phyloP scores from a whole-genome alignment of 2,888 invertebrate genomes.

The Mythimna ferrago region DNA sequence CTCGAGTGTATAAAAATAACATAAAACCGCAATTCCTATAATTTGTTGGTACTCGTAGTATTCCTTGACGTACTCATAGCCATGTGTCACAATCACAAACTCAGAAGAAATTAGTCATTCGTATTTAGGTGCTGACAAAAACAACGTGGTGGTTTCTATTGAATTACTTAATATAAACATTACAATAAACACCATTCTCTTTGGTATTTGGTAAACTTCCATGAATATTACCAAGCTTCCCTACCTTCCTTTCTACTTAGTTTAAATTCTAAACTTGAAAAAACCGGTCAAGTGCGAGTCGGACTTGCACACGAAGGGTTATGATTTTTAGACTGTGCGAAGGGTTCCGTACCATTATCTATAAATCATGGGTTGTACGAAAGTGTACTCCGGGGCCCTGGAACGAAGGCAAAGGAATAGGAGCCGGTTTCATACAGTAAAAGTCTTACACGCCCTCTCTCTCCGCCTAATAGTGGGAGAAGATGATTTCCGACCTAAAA shows the following conservation, averaged over 20 bases:
- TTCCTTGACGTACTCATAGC: slow-evolving; percentile 61
- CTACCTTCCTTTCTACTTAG: too few species aligned
- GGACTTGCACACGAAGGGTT: too few species aligned
- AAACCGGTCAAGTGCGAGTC: too few species aligned
- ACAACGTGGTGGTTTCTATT: slow-evolving; percentile 53
- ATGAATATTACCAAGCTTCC: slow-evolving; percentile 5
- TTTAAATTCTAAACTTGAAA: neutral
- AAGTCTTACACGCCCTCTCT: too few species aligned
- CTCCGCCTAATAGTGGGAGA: too few species aligned
- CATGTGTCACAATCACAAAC: slow-evolving; percentile 70
- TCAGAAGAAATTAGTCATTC: slow-evolving; percentile 72
- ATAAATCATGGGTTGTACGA: too few species aligned
- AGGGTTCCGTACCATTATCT: too few species aligned
- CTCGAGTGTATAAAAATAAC: slow-evolving; percentile 26
- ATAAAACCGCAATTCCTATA: slow-evolving; percentile 30
- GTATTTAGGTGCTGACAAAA: slow-evolving; percentile 69
- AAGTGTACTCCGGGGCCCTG: too few species aligned
- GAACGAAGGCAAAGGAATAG: too few species aligned
- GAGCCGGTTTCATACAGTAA: too few species aligned
- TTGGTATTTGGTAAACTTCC: slow-evolving; percentile 37
- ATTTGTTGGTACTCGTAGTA: slow-evolving; percentile 31
- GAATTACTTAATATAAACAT: slow-evolving; percentile 55
- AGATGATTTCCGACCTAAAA: too few species aligned
- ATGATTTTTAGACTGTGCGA: too few species aligned
- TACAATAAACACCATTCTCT: slow-evolving; percentile 32